Evolutionary conservation across 2,797 vertebrate species (phyloP), one percentile per base, ranked within the genome.

Genomic region (Rhinella marina): DNA sequence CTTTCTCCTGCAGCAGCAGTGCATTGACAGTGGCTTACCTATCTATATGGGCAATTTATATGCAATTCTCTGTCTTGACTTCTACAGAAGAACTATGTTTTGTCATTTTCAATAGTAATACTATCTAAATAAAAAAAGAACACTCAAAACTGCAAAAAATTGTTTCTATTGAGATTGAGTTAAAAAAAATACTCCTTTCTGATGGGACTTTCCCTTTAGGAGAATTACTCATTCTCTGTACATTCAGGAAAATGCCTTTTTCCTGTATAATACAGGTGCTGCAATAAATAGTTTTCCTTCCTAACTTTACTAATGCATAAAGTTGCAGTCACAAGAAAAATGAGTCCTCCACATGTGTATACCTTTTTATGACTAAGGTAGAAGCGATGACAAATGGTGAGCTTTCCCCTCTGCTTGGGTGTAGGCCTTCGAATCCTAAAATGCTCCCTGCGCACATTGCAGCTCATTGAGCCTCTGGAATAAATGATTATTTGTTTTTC

Each of bases 401-500:
- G 25, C 56, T 9, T 27, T 75, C 56, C 16, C 13, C 6, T 59
- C 68, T 84, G 50, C 17, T 25, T 52, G 52, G 81, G 9, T 50
- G 23, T 21, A 48, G n/a, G 50, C 73, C 73, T 0, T 23, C 7
- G 50, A 8, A 77, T 25, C 75, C 75, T 16, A 76, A 76, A 48
- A 76, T 52, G 73, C 73, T 76, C 72, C 50, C 50, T 16, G 50
- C 54, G 83, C 86, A 77, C 61, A 25, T 81, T 73, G 66, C 78
- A 16, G 52, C 85, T 80, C 41, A 66, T 68, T 54, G 80, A 87
- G 27, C 7, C 16, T 48, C 1, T 27, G 81, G 73, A 59, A 88
- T 83, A 79, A 88, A 84, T 59, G 62, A 64, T 27, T 84, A 70
- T 84, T 61, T 84, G 72, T 83, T 70, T 83, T 83, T 83, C 75